Conservation (phyloP, 2,888 invertebrate genomes). For the Hedya salicella region DNA sequence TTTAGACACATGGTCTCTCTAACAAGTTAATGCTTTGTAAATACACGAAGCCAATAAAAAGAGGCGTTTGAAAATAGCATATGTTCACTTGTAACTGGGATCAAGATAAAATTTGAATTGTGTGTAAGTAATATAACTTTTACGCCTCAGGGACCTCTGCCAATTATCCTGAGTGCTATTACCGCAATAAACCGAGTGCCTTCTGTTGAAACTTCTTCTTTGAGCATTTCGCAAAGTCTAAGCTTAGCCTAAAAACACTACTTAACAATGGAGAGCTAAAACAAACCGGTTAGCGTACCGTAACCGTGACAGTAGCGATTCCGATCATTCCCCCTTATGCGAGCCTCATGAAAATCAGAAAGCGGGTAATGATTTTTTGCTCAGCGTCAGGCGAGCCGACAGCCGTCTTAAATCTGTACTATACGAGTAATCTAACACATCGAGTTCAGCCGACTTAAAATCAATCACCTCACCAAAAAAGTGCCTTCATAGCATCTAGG, state of each 20-base stretch:
- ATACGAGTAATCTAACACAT: too few species aligned
- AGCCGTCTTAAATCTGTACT: too few species aligned
- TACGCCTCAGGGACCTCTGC: conserved; percentile 35
- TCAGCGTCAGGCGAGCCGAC: not conserved
- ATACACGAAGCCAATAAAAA: not conserved
- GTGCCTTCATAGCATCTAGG: too few species aligned
- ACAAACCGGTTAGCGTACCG: not conserved
- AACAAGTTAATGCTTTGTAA: not conserved
- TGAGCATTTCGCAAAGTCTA: conserved; percentile 9
- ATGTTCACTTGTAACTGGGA: conserved; percentile 7
- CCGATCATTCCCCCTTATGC: not conserved
- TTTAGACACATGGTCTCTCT: not conserved
- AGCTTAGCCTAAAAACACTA: not conserved
- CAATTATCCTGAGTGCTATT: conserved; percentile 38
- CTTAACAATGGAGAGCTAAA: not conserved
- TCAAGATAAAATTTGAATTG: conserved; percentile 34
- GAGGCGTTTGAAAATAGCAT: conserved; percentile 6
- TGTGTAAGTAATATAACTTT: conserved; percentile 35
- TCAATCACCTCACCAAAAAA: too few species aligned
- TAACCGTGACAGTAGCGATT: not conserved
- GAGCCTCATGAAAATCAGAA: not conserved
- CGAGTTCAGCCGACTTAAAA: too few species aligned
- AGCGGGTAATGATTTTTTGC: not conserved
- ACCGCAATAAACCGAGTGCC: conserved; percentile 28
- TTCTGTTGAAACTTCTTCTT: conserved; percentile 21